Evolutionary conservation across 2,113 vertebrate genomes (phyloP), one percentile per base, ranked within the genome.

Genomic region (Myrmophylax atrothorax): DNA sequence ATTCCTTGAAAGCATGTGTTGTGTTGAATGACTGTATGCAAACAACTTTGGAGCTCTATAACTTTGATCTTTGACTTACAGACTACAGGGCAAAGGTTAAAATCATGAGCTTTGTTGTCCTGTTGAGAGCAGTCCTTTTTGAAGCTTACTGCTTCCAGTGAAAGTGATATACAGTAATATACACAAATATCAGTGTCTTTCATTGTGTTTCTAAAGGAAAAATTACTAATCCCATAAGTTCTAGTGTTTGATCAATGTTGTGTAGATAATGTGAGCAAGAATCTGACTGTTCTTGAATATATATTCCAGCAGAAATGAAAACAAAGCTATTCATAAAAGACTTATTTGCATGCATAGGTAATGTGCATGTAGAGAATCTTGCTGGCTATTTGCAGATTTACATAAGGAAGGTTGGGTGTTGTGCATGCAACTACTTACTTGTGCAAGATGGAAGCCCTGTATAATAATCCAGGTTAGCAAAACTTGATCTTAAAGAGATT

Each of bases 61-160:
- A 95, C 97, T 97, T 97, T 97, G 97, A 96, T 97, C 96, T 97
- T 96, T 92, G 93, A 96, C 92, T 96, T 91, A 94, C 55, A 86
- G 90, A 84, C 73, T 88, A 82, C 72, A 92, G 97, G 94, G 74
- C 47, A 44, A 92, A 97, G 97, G 97, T 97, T 96, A 97, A 90
- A 94, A 97, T 94, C 80, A 93, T 23, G 8, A 58, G 58, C 83
- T 92, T 84, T 89, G 66, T 94, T 92, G 95, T 96, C 83, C 83
- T 95, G 60, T 75, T 94, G 89, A 86, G 91, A 97, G 92, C 87
- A 94, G 73, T 83, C 94, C 70, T 88, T 96, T 94, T 78, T 58
- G 90, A 97, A 97, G 93, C 86, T 95, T 97, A 72, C 81, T 94
- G 85, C 85, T 93, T 91, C 86, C 79, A 96, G 91, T 82, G 86